Evolutionary conservation across 2,888 invertebrate species (phyloP), one percentile per base, ranked within the genome.

Genomic region (Dusona sp.): DNA sequence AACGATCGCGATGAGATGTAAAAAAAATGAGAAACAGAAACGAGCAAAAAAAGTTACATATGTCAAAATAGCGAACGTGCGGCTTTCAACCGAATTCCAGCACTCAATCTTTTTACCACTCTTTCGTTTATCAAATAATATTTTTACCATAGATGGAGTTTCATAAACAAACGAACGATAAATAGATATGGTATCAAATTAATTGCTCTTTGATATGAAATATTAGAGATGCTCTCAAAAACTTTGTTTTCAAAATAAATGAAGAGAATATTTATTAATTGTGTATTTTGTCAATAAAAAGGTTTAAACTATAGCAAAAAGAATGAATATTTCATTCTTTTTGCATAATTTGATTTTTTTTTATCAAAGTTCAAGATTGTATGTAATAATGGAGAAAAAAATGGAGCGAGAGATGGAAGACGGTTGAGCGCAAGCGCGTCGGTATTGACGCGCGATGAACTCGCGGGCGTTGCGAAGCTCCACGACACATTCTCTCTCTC

Each of bases 381-480:
- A 45, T 16, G 77, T 38, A 42, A 64, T n/a, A 25, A 77, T 42
- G 64, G 11, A 45, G 22, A 70, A 78, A 68, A 42, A 80, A 77
- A 80, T 79, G 57, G 72, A 67, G 61, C 80, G 79, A 75, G 64
- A 86, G 83, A 85, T 74, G 68, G 68, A 67, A 84, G 51, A 61
- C 82, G 83, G 80, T 87, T 87, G 77, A 54, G 93, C 93, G 93
- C 93, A 90, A 89, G 93, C 93, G 92, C 92, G 89, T 84, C 89
- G 88, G 90, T 93, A 93, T 93, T 93, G 93, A 93, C 93, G 93
- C 93, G 93, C 85, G 78, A 77, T 48, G 4, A 36, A 79, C 75
- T 68, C 75, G 78, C 78, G 81, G 84, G 79, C 81, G 86, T 86
- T 81, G 86, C 78, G 80, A 81, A 78, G 80, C 78, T 83, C 51